Evolutionary conservation across 2,888 invertebrate genomes (phyloP).

Genomic region (Monopis laevigella): DNA sequence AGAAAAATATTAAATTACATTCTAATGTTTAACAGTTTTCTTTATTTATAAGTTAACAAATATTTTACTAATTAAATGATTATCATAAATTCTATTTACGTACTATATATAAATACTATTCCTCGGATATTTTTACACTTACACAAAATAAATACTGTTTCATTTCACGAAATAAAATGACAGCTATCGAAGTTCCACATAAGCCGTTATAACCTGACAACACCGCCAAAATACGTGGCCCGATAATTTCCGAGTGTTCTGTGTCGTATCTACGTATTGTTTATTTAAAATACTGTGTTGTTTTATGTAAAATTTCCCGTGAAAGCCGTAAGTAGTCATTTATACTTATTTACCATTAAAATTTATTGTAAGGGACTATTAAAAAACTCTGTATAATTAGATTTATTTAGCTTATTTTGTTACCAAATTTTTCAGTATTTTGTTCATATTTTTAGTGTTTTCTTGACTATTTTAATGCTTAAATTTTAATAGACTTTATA

Average conservation of each 20-base stretch:
- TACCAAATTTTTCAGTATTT: constrained; percentile 23
- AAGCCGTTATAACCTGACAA: constrained; percentile 50
- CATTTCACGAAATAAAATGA: too few species aligned
- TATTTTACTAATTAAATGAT: too few species aligned
- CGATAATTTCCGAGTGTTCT: constrained; percentile 30
- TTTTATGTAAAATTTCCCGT: constrained; percentile 32
- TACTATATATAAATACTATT: too few species aligned
- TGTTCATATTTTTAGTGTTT: constrained; percentile 16
- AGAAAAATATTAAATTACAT: too few species aligned
- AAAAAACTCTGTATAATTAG: too few species aligned
- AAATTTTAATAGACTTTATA: constrained; percentile 11
- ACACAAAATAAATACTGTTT: too few species aligned
- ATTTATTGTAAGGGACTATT: too few species aligned
- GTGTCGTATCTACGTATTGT: constrained; percentile 48
- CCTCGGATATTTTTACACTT: too few species aligned
- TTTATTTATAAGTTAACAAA: too few species aligned
- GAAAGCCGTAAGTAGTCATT: constrained; percentile 44
- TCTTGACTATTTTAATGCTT: constrained; percentile 6
- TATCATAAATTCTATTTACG: too few species aligned
- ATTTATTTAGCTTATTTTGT: constrained; percentile 17
- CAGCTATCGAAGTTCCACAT: constrained; percentile 69
- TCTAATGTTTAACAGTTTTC: too few species aligned
- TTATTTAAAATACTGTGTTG: constrained; percentile 51
- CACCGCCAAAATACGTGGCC: constrained; percentile 62
- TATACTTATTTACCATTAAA: constrained; percentile 15